Base-by-base conservation (phyloP, 2,113 vertebrate genomes). In the Bothrops jararaca region DNA sequence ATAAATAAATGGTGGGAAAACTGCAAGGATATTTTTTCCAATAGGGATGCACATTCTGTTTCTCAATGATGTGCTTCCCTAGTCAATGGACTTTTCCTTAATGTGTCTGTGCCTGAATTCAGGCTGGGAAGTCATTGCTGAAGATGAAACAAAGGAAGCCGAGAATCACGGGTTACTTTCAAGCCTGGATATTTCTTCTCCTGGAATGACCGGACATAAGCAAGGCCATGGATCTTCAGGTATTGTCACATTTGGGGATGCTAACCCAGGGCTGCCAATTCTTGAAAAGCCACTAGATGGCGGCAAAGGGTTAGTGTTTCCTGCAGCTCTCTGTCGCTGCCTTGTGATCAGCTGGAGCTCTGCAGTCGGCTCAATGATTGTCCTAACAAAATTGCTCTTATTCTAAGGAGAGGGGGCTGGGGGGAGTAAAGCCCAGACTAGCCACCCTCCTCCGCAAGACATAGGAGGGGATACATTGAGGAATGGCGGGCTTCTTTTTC, bases 101-200 rank as follows among this genome's bases (percentile, higher is more conserved):
- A 99, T 97, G 94, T 0, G 0, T 15, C 69, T 90, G 10, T 58
- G 57, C 39, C 22, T 89, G 52, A 45, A 92, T 60, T 93, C 94
- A 99, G 99, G 98, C 89, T 99, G 98, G 98, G 99, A 99, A 95
- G 96, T 99, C 23, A 98, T 99, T 92, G 97, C 96, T 85, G 99
- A 99, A 96, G 99, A 98, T 94, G 98, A 99, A 96, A 97, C 98
- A 6, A 99, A 99, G 95, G 98, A 99, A 96, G 97, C 96, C 8
- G 98, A 99, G 92, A 98, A 98, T 95, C 98, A 99, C 4, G 97
- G 98, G 74, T 98, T 97, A 0, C 96, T 99, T 92, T 97, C 97
- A 80, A 97, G 98, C 95, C 96, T 98, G 96, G 98, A 98, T 74
- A 91, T 96, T 94, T 98, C 98, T 60, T 98, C 98, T 22, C 98